Evolutionary conservation across 1,140 invertebrate genomes (phyloP).

Genomic region (Liolophura sinensis): DNA sequence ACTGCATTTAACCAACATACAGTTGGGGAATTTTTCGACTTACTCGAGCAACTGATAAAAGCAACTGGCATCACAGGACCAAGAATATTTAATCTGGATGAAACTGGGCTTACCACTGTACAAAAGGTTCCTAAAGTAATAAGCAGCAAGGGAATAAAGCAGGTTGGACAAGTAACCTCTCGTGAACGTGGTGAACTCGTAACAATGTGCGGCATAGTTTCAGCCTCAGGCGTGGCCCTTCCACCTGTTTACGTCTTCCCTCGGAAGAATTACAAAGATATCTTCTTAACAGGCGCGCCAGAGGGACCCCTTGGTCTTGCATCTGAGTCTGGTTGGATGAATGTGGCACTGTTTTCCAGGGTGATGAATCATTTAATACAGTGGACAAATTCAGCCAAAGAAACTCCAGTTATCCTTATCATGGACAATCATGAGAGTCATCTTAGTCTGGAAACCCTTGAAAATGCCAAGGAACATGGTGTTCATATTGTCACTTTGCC

Average conservation of each 20-base stretch:
- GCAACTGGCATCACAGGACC: conserved; percentile 9
- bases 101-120: conserved; percentile 24
- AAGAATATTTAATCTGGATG: conserved; percentile 28
- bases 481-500: conserved; percentile 55
- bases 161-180: conserved; percentile 20
- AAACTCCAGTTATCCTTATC: no score
- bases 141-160: conserved; percentile 18
- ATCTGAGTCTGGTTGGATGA: conserved; percentile 61
- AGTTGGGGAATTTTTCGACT: conserved; percentile 16
- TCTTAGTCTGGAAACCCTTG: conserved; percentile 29
- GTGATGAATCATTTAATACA: conserved; percentile 59
- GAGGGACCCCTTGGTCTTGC: conserved; percentile 52
- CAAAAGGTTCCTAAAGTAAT: conserved; percentile 20
- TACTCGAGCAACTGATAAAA: conserved; percentile 12
- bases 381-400: no score
- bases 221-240: conserved; percentile 31
- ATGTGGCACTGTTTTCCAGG: conserved; percentile 55
- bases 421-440: conserved; percentile 55
- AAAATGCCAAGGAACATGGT: conserved; percentile 47
- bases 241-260: conserved; percentile 50
- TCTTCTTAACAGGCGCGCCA: conserved; percentile 59
- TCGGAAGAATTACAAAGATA: conserved; percentile 32
- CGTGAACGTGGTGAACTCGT: conserved; percentile 20
- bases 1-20: conserved; percentile 58
- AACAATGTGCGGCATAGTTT: conserved; percentile 16